Evolutionary conservation across 2,797 vertebrate genomes (phyloP).

Genomic region (Streptopelia turtur): DNA sequence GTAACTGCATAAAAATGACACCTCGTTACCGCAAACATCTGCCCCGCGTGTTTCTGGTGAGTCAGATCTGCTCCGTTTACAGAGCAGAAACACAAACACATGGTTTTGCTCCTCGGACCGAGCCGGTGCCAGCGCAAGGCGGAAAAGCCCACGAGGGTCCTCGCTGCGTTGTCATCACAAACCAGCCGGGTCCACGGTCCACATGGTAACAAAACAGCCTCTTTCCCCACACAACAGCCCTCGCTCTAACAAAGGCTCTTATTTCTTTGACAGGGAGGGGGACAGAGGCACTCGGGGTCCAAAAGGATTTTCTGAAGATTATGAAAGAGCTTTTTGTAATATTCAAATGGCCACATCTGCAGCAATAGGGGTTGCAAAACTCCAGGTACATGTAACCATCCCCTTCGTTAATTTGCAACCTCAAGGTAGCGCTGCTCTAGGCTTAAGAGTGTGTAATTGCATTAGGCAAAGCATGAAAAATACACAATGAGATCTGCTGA

Average conservation of each 20-base stretch:
- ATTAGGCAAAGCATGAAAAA: accelerated
- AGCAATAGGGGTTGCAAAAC: accelerated
- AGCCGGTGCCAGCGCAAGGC: not conserved
- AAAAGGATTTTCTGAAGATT: not conserved
- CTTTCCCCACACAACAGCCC: not conserved
- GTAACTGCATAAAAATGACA: constrained; percentile 19
- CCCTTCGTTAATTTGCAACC: not conserved
- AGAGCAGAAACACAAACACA: constrained; percentile 31
- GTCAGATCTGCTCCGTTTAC: not conserved
- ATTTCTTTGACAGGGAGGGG: not conserved
- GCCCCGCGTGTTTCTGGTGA: not conserved
- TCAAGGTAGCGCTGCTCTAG: not conserved
- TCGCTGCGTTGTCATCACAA: not conserved
- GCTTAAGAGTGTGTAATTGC: accelerated
- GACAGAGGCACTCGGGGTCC: not conserved
- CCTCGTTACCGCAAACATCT: constrained; percentile 45
- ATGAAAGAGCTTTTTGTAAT: accelerated
- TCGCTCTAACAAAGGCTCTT: not conserved
- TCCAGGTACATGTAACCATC: accelerated
- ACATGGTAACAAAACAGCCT: not conserved
- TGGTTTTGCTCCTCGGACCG: not conserved
- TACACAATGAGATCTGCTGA: accelerated
- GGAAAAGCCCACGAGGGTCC: not conserved
- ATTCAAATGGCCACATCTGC: accelerated
- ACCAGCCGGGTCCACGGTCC: not conserved